Evolutionary conservation across 2,888 invertebrate genomes (phyloP).

Genomic region (Acrobasis repandana): DNA sequence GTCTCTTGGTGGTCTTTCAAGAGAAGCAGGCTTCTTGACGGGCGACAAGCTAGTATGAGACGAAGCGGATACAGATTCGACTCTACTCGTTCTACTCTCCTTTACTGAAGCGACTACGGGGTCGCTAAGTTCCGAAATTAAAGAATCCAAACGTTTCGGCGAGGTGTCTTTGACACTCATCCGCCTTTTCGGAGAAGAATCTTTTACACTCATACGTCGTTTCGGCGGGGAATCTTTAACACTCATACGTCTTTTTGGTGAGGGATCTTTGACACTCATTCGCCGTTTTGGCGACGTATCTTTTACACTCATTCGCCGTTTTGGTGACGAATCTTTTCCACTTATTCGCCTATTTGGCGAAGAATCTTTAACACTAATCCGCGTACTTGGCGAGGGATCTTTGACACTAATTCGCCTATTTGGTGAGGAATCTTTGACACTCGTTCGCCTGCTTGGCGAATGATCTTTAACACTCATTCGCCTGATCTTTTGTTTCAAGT

Average conservation of each 20-base stretch:
- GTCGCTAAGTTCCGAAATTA: slow-evolving; percentile 31
- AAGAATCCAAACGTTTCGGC: slow-evolving; percentile 39
- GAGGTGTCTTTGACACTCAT: slow-evolving; percentile 36
- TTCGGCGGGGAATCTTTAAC: slow-evolving; percentile 27
- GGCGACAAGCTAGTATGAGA: slow-evolving; percentile 47
- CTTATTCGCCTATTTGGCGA: slow-evolving; percentile 31
- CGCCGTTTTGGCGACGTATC: slow-evolving; percentile 8
- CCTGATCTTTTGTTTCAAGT: slow-evolving; percentile 51
- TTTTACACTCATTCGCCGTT: not conserved
- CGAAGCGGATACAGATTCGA: slow-evolving; percentile 33
- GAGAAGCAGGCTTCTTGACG: slow-evolving; percentile 41
- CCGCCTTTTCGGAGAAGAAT: slow-evolving; percentile 29
- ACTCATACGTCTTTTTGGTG: slow-evolving; percentile 22
- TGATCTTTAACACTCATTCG: slow-evolving; percentile 36
- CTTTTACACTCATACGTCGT: slow-evolving; percentile 35
- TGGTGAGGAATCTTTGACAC: not conserved
- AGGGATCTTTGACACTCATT: not conserved
- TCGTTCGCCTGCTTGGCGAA: slow-evolving; percentile 36
- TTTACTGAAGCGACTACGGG: slow-evolving; percentile 35
- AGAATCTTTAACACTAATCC: slow-evolving; percentile 49
- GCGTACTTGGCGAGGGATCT: slow-evolving; percentile 35
- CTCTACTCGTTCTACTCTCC: slow-evolving; percentile 41
- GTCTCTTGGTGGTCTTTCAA: slow-evolving; percentile 37
- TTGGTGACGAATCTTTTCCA: slow-evolving; percentile 29
- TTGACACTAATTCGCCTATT: slow-evolving; percentile 32